These are phyloP conservation scores for Strix uralensis DNA, from an alignment of 2,113 vertebrate species.

Conservation along the genomic window DNA sequence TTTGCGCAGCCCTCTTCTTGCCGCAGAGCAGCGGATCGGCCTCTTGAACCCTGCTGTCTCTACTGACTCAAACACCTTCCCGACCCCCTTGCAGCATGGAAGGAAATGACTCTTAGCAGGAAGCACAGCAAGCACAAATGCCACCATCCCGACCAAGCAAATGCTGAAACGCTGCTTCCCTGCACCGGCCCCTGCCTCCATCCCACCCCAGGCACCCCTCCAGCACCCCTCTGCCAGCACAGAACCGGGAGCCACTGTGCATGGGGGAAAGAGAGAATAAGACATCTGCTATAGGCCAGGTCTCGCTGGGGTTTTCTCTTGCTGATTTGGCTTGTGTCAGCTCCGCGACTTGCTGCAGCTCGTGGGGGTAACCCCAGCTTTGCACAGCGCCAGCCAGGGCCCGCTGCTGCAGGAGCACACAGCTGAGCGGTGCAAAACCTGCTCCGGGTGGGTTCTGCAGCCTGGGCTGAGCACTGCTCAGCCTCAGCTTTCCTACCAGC, in stretches of 20 bases:
- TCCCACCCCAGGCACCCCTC: background rate
- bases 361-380: background rate
- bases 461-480: background rate
- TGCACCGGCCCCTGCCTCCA: background rate
- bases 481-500: background rate
- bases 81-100: background rate
- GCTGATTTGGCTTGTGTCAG: background rate
- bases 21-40: background rate
- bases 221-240: fast-evolving
- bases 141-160: background rate
- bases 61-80: background rate
- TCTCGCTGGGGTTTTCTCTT: background rate
- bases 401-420: background rate
- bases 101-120: background rate
- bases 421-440: background rate
- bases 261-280: background rate
- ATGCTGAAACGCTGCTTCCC: fast-evolving
- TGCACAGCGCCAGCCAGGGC: background rate
- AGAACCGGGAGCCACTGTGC: fast-evolving
- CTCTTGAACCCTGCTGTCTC: background rate
- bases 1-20: background rate
- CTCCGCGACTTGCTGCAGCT: background rate
- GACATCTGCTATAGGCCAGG: background rate
- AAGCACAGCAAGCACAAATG: background rate
- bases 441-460: background rate